Evolutionary conservation across 2,113 vertebrate species (phyloP), one percentile per base, ranked within the genome.

Genomic region (Turdus rufiventris): DNA sequence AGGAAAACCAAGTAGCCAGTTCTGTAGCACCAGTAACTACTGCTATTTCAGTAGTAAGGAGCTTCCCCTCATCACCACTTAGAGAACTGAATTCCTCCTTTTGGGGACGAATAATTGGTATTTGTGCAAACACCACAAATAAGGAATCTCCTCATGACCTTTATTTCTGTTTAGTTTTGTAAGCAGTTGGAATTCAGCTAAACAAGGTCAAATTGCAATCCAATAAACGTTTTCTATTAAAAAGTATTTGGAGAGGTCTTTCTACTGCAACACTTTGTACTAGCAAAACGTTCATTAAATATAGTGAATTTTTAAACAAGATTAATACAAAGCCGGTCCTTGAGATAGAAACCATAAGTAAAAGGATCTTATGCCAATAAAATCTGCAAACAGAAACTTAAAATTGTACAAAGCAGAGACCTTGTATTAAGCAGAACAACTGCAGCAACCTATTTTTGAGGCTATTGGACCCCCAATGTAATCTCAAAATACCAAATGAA

Each of bases 281-380:
- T 77, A 89, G 53, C 43, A 80, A 94, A 95, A 88, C 38, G 51
- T 57, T 90, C 76, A 71, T 86, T 83, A 93, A 95, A 83, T 83
- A 76, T 28, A 71, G 45, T 36, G 12, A 40, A 33, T 75, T 87
- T 91, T 94, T 36, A 70, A 95, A 90, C 82, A 80, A 74, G 85
- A 80, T 57, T 85, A 83, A 80, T 93, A 88, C 70, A 95, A 91
- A 94, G 76, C 63, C 56, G 50, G 51, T 79, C 76, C 68, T 86
- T 92, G 84, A 88, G 71, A 94, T 9, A 95, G 76, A 89, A 88
- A 93, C 75, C 48, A 51, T 40, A 42, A n/a, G 31, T 21, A 53
- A 77, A 91, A 91, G 40, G 60, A 88, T 77, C 31, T 79, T 77
- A 80, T 1, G 23, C 51, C 77, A 91, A 40, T 34, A 86, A 93